A percentile compares a stretch with the other conserved stretches of the same genome.
Evolutionary conservation across 2,797 vertebrate genomes (phyloP).

Genomic region (Hephaestus fuliginosus): DNA sequence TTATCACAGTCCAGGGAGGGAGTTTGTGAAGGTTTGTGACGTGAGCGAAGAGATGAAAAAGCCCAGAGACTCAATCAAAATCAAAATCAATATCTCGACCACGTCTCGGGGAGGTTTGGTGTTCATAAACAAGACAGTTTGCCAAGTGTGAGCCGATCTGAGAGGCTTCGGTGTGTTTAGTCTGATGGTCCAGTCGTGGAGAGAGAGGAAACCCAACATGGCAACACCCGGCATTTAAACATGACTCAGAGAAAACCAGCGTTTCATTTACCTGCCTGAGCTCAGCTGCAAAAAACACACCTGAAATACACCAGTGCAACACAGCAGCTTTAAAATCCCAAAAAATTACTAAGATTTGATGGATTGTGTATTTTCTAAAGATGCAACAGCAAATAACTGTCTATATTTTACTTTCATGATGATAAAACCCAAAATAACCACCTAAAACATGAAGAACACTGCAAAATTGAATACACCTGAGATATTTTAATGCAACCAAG

Average conservation of each 20-base stretch:
- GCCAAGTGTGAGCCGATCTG: conserved; percentile 13
- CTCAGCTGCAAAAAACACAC: not conserved
- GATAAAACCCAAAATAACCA: not conserved
- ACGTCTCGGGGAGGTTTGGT: not conserved
- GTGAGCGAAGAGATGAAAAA: conserved; percentile 19
- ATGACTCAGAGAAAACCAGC: conserved; percentile 26
- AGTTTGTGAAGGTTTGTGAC: conserved; percentile 3
- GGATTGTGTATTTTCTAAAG: not conserved
- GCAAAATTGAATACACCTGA: not conserved
- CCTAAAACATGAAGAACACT: too few species aligned
- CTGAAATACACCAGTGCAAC: not conserved
- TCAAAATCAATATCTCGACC: not conserved
- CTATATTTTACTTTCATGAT: not conserved
- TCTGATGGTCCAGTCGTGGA: conserved; percentile 18
- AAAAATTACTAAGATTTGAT: not conserved
- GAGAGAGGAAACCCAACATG: conserved; percentile 39
- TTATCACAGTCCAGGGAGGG: not conserved
- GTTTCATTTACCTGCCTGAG: conserved; percentile 6
- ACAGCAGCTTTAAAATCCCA: not conserved
- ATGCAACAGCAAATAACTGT: not conserved
- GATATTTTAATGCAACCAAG: not conserved
- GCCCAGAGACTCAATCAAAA: not conserved
- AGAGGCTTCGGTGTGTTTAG: conserved; percentile 45
- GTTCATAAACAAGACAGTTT: not conserved
- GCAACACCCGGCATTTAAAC: conserved; percentile 61